Base-by-base conservation (phyloP, 2,797 vertebrate species). In the Sphenodon punctatus region DNA sequence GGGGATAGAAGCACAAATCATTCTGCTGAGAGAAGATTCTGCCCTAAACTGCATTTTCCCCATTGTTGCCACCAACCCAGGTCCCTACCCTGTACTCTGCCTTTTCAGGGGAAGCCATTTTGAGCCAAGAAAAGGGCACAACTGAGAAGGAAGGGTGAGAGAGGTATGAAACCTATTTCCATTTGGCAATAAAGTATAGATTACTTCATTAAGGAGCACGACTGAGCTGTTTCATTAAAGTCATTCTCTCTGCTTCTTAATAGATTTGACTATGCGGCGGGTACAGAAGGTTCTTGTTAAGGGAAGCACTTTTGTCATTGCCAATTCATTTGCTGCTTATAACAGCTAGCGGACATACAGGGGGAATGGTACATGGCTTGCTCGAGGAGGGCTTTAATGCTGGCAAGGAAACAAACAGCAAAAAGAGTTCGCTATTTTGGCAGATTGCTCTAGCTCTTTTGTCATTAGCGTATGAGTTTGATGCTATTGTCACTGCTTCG, bases 1-100 rank as follows among this genome's bases (percentile, higher is more conserved):
- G 59, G 49, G n/a, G 61, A 53, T 55, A 22, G 34, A 88, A 91
- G 90, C 75, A 92, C 75, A 91, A 66, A 70, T 38, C 23, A 6
- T 12, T 65, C 6, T 63, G 34, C 63, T n/a, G n/a, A n/a, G n/a
- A n/a, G n/a, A n/a, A n/a, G 23, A 6, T 12, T 65, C 6, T 63
- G 34, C 63, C 51, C 12, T 4, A 7, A 17, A 36, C 34, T 27
- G n/a, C n/a, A n/a, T n/a, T n/a, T n/a, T n/a, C n/a, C n/a, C n/a
- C n/a, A n/a, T n/a, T n/a, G n/a, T n/a, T n/a, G n/a, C n/a, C n/a
- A n/a, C n/a, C n/a, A n/a, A n/a, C n/a, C n/a, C n/a, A n/a, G n/a
- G n/a, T n/a, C n/a, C n/a, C n/a, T n/a, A n/a, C n/a, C n/a, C n/a
- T 39, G 65, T 36, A 0, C 30, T 38, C 11, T 77, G 85, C 43